Base-by-base conservation (phyloP, 2,113 vertebrate species). In the Lepus americanus region DNA sequence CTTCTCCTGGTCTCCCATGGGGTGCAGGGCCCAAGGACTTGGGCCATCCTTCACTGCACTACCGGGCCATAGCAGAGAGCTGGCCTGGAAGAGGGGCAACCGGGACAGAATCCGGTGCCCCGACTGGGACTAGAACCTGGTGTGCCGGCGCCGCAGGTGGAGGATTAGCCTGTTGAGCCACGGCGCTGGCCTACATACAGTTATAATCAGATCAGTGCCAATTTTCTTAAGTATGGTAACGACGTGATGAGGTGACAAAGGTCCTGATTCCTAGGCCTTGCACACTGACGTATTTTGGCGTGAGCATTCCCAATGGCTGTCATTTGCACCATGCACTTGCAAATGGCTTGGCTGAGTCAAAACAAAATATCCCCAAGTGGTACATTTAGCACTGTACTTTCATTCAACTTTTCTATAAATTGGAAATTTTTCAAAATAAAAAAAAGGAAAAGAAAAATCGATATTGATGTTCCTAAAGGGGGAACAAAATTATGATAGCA, bases 391-490 rank as follows among this genome's bases (percentile, higher is more conserved):
- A 66, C n/a, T 63, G 10, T 61, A 33, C 22, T 86, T 84, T 73
- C 31, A 39, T 93, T 89, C n/a, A 92, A 39, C 72, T 82, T 69
- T 67, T 64, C 55, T 49, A 39, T 81, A 78, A 79, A 81, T 92
- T 44, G 73, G 44, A 89, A 88, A 59, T 3, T 25, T 95, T 92
- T 73, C 76, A 79, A 78, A 79, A 53, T 69, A 29, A 69, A 80
- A 63, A 78, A 6, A 44, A 44, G 44, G 6, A 44, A 44, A 44
- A 44, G 44, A 44, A 44, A 44, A 51, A 78, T 63, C 73, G 49
- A 66, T 83, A 8, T n/a, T 33, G 29, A 66, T 25, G 13, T 89
- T 87, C 10, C 31, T 92, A 74, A 70, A 79, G 9, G 59, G 6
- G 77, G 33, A 77, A 13, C 2, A 29, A 61, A 74, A 66, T 89